phyloP scores from a whole-genome alignment of 2,888 invertebrate species.

The Crioceris asparagi region DNA sequence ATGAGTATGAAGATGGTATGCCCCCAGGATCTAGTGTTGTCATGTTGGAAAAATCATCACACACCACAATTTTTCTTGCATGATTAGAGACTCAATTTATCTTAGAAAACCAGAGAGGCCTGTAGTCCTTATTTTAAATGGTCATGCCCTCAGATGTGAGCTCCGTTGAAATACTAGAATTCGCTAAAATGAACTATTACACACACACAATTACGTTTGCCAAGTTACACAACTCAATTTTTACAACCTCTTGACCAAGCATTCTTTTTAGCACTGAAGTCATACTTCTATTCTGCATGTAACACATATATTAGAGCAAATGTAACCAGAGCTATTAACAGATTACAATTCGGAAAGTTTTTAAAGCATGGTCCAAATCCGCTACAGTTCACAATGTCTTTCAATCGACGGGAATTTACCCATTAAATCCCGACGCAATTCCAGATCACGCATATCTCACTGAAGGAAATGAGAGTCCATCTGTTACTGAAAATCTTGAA shows the following conservation, averaged over 20 bases:
- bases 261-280: conserved; percentile 25
- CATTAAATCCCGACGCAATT: too few relatives aligned
- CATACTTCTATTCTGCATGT: conserved; percentile 10
- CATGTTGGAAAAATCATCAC: conserved; percentile 19
- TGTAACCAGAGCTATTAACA: conserved; percentile 9
- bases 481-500: too few relatives aligned
- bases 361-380: conserved; percentile 17
- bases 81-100: conserved; percentile 19
- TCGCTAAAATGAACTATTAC: conserved; percentile 21
- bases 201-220: conserved; percentile 20
- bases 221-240: too few relatives aligned
- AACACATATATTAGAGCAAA: conserved; percentile 9
- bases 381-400: too few relatives aligned
- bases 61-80: conserved; percentile 13
- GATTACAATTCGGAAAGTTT: conserved; percentile 16
- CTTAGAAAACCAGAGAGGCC: conserved; percentile 24
- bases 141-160: conserved; percentile 24
- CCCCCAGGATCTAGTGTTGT: conserved; percentile 16
- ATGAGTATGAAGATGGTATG: conserved; percentile 15
- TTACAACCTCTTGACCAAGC: conserved; percentile 23
- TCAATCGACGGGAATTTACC: conserved; percentile 17
- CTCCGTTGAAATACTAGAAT: conserved; percentile 10
- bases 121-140: conserved; percentile 25
- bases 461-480: too few relatives aligned
- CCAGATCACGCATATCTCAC: too few relatives aligned